Evolutionary conservation across 1,140 invertebrate genomes (phyloP).

Genomic region (Dendroctonus valens): DNA sequence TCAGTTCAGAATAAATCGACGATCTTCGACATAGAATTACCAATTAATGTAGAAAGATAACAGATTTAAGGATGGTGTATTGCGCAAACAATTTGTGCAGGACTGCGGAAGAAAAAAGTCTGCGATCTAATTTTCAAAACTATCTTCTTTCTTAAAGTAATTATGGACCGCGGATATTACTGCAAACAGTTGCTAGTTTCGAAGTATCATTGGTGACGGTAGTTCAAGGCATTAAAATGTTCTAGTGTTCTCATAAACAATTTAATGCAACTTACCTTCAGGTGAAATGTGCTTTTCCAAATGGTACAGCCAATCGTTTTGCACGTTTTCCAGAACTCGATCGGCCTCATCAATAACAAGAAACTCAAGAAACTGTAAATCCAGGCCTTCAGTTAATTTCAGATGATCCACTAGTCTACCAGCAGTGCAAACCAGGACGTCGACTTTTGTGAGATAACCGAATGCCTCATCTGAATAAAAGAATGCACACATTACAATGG

Average conservation of each 20-base stretch:
- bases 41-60: no score
- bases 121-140: no score
- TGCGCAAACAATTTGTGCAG: no score
- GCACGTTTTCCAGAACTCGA: slow-evolving; percentile 84
- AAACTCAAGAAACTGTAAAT: slow-evolving; percentile 75
- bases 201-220: no score
- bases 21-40: background rate
- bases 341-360: slow-evolving; percentile 96
- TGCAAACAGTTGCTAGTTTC: no score
- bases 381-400: slow-evolving; percentile 82
- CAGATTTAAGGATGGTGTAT: no score
- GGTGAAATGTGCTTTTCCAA: slow-evolving; percentile 59
- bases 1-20: slow-evolving; percentile 3
- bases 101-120: no score
- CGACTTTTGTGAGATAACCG: slow-evolving; percentile 59
- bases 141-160: no score
- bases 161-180: no score
- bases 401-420: slow-evolving; percentile 92
- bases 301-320: slow-evolving; percentile 85
- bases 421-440: slow-evolving; percentile 92
- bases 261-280: slow-evolving; percentile 15
- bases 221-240: no score
- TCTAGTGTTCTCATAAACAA: no score
- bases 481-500: background rate
- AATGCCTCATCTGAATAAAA: slow-evolving; percentile 44